phyloP scores from a whole-genome alignment of 2,797 vertebrate species.

The Coccyzus lansbergi region DNA sequence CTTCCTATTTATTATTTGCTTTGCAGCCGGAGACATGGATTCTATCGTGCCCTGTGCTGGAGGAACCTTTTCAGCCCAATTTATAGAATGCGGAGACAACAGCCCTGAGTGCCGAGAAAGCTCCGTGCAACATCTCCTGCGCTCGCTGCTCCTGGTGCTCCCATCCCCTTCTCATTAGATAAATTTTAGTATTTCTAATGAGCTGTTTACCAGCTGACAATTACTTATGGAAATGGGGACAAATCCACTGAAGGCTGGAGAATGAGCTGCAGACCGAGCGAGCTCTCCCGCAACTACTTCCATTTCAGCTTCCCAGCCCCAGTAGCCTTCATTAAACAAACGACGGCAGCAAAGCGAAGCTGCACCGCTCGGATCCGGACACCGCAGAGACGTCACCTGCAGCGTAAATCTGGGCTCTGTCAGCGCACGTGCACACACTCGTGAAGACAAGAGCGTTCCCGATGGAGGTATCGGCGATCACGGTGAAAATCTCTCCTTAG shows the following conservation, averaged over 20 bases:
- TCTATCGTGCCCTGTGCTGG: fast-evolving
- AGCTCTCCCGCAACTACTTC: not conserved
- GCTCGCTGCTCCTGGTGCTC: not conserved
- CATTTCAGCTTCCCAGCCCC: not conserved
- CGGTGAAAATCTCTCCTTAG: not conserved
- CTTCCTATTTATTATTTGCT: not conserved
- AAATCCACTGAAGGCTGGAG: not conserved
- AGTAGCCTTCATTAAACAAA: fast-evolving
- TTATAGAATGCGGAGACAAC: not conserved
- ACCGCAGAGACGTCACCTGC: not conserved
- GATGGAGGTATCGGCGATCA: fast-evolving
- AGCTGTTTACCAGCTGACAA: conserved; percentile 59
- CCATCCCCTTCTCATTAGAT: not conserved
- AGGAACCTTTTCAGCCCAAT: not conserved
- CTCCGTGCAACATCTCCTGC: not conserved
- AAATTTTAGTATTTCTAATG: conserved; percentile 28
- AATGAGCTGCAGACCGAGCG: not conserved
- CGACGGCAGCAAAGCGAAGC: fast-evolving
- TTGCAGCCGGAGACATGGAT: fast-evolving
- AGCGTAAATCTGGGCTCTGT: not conserved
- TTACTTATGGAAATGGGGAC: conserved; percentile 46
- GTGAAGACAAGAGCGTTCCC: not conserved
- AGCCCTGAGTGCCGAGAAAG: not conserved
- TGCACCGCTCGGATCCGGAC: fast-evolving
- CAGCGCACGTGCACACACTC: fast-evolving